A percentile compares a stretch with the other conserved stretches of the same genome.
phyloP scores from a whole-genome alignment of 2,797 vertebrate genomes.

The Phoebastria nigripes region DNA sequence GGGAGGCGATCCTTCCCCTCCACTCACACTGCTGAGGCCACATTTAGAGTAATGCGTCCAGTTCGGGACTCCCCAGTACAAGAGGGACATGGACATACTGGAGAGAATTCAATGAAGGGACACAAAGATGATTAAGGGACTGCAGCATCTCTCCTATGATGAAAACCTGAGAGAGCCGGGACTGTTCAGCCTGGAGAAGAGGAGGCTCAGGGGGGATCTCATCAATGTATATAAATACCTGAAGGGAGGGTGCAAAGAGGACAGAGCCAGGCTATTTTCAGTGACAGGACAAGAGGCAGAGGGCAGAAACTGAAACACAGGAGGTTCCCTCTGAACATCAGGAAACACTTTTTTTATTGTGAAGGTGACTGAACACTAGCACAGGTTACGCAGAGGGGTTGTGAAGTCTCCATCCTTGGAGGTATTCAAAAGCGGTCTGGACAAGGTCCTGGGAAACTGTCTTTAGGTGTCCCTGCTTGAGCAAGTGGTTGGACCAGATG shows the following conservation, averaged over 20 bases:
- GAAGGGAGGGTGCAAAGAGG: neutral
- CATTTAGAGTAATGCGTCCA: neutral
- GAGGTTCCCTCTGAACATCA: neutral
- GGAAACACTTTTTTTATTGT: neutral
- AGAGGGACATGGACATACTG: neutral
- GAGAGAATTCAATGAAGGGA: neutral
- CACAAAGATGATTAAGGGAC: neutral
- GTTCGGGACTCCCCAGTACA: neutral
- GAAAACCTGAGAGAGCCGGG: neutral
- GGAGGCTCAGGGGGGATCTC: neutral
- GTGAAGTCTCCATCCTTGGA: neutral
- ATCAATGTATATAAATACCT: fast-evolving
- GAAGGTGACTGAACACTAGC: neutral
- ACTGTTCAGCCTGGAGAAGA: neutral
- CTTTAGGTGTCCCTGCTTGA: neutral
- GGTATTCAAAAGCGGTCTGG: neutral
- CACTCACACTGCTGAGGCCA: neutral
- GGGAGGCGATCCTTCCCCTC: neutral
- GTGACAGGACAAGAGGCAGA: neutral
- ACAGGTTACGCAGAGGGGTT: neutral
- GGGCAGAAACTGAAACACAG: neutral
- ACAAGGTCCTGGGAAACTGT: neutral
- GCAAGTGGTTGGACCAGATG: neutral
- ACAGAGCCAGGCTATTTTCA: neutral
- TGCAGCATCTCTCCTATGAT: neutral